Evolutionary conservation across 2,888 invertebrate species (phyloP), one percentile per base, ranked within the genome.

Genomic region (Lycia hirtaria): DNA sequence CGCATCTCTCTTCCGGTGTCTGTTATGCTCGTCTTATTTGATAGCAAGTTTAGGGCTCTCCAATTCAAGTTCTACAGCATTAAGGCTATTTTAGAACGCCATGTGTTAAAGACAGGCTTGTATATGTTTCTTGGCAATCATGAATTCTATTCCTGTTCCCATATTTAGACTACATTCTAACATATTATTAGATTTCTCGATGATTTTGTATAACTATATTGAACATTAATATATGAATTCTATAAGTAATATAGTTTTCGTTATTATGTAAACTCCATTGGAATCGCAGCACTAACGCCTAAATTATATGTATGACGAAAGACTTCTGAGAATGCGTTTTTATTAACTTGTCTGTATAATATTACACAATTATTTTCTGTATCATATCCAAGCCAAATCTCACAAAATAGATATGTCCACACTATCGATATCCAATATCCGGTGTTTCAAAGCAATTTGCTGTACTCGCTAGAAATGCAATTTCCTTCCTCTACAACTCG

Each of bases 401-500:
- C 24, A 47, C 35, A 14, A 35, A 47, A 64, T n/a, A n/a, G n/a
- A n/a, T 60, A 56, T 61, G 47, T 43, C 58, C 33, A 30, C 30
- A 44, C 45, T 59, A 66, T 68, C 68, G 52, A 60, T 69, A 61
- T 62, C 54, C 62, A 64, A 74, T 78, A 69, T 74, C 75, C 78
- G 74, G 69, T 74, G 67, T 73, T 73, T 71, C 71, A 65, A 62
- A 62, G 58, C 56, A 67, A 73, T 73, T 71, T 61, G 60, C 71
- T 53, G 65, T 67, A 62, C 50, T 68, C 63, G 69, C 68, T 73
- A 67, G 62, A 67, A 72, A 78, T 67, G 63, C 60, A 57, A 69
- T 70, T 75, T 66, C 72, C 68, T 74, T 76, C 72, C 75, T 72
- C 58, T 64, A 56, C 43, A 69, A 78, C 71, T 67, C 64, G 69